Evolutionary conservation across 2,113 vertebrate genomes (phyloP), one percentile per base, ranked within the genome.

Genomic region (Sebastes fasciatus): DNA sequence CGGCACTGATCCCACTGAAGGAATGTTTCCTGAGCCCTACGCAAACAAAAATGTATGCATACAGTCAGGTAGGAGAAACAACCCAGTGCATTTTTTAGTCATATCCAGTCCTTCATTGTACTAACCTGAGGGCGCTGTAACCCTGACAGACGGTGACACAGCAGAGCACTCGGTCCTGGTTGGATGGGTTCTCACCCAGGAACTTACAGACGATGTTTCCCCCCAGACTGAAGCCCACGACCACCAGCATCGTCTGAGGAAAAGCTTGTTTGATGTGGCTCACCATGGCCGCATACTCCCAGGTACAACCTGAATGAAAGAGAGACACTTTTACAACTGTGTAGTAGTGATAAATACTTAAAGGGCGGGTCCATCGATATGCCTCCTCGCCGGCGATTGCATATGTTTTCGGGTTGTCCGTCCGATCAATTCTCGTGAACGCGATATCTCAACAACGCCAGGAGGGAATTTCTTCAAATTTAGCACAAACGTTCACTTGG

Each of bases 201-300:
- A 97, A 99, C 83, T 98, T 99, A 77, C 97, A 98, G 69, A 97
- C 97, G 1, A 99, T 97, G 91, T 98, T 99, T 5, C 97, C 97
- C 2, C 98, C 97, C 8, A 99, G 94, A 89, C 97, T 98, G 91
- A 99, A 98, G 83, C 98, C 98, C 80, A 98, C 96, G 0, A 97
- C 97, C 0, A 97, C 96, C 80, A 99, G 87, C 83, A 94, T 94
- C 1, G 96, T 97, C 77, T 96, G 91, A 42, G 96, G 96, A 23
- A 95, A 96, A 0, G 94, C 93, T 85, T 92, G 96, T 91, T 94
- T 97, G 91, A 99, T 96, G 93, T 95, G 93, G 88, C 77, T 95
- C 69, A 98, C 97, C 98, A 99, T 98, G 82, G 97, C 97, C 13
- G 94, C 92, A 60, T 96, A 98, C 69, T 98, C 98, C 97, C 97